phyloP scores from a whole-genome alignment of 2,888 invertebrate genomes.

The Macrophya alboannulata region DNA sequence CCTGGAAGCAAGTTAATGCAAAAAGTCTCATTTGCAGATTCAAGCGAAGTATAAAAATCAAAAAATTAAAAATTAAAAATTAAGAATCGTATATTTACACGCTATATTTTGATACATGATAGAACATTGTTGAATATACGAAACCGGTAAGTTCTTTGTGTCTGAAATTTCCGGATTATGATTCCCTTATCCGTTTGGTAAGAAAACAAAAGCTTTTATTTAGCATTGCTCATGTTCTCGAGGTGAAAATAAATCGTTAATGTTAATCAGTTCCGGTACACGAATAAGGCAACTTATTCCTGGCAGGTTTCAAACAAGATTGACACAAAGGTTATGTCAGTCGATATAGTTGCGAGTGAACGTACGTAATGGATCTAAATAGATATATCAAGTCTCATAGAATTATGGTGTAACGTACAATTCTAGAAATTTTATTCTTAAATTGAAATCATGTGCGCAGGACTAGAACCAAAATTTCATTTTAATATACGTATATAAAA shows the following conservation, averaged over 20 bases:
- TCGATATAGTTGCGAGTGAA: slow-evolving; percentile 22
- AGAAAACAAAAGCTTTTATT: slow-evolving; percentile 34
- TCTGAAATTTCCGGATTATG: slow-evolving; percentile 22
- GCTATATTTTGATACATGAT: neutral
- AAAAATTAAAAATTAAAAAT: neutral
- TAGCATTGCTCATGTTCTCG: slow-evolving; percentile 5
- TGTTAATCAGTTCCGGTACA: slow-evolving; percentile 52
- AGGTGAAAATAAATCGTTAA: slow-evolving; percentile 25
- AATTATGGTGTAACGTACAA: slow-evolving; percentile 11
- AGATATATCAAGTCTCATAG: slow-evolving; percentile 39
- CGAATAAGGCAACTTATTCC: slow-evolving; percentile 52
- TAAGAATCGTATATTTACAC: neutral
- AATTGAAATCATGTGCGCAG: neutral
- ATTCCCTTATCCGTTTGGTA: slow-evolving; percentile 3
- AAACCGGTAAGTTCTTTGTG: neutral
- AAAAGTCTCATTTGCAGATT: slow-evolving; percentile 6
- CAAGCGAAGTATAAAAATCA: neutral
- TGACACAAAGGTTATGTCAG: slow-evolving; percentile 53
- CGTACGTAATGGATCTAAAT: slow-evolving; percentile 41
- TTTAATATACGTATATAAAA: neutral
- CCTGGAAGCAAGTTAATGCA: neutral
- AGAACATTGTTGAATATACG: slow-evolving; percentile 6
- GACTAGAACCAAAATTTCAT: neutral
- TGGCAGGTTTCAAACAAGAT: slow-evolving; percentile 22
- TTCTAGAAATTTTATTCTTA: neutral